Percentiles rank a stretch among this genome's conserved stretches.
Conservation (phyloP, 2,113 vertebrate genomes). For the Pseudorhombus dupliciocellatus region DNA sequence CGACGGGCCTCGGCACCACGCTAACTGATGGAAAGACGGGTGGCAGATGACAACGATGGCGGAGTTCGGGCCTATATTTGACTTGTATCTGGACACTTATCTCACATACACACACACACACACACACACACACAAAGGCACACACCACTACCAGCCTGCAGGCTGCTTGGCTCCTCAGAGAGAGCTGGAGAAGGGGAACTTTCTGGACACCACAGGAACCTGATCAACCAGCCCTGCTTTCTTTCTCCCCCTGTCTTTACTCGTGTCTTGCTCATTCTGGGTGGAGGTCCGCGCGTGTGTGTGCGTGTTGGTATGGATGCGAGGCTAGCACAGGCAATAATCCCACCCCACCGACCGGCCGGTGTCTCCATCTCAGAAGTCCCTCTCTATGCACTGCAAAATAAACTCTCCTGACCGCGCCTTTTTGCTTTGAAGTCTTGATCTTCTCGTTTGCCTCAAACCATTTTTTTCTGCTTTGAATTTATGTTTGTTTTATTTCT, state of each 20-base stretch:
- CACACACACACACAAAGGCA: slow-evolving; percentile 25
- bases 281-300: slow-evolving; percentile 38
- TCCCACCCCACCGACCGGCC: slow-evolving; percentile 40
- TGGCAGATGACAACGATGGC: slow-evolving; percentile 20
- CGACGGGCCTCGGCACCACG: slow-evolving; percentile 18
- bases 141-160: slow-evolving; percentile 27
- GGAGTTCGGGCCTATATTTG: slow-evolving; percentile 35
- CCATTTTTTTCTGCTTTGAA: slow-evolving; percentile 53
- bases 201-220: slow-evolving; percentile 50
- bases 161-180: slow-evolving; percentile 20
- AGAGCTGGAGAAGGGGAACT: slow-evolving; percentile 14
- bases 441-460: slow-evolving; percentile 67
- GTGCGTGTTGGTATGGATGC: slow-evolving; percentile 43
- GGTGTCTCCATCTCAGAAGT: slow-evolving; percentile 57
- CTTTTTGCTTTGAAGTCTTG: slow-evolving; percentile 65
- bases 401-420: slow-evolving; percentile 69
- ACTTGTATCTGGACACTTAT: slow-evolving; percentile 47
- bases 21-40: slow-evolving; percentile 19
- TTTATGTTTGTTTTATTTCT: slow-evolving; percentile 39
- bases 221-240: slow-evolving; percentile 48
- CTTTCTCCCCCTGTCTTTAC: slow-evolving; percentile 40
- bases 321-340: slow-evolving; percentile 74
- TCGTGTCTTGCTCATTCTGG: slow-evolving; percentile 32
- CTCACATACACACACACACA: slow-evolving; percentile 15
- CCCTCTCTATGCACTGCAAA: slow-evolving; percentile 81